Evolutionary conservation across 2,888 invertebrate species (phyloP), one percentile per base, ranked within the genome.

Genomic region (Fragum sueziense): DNA sequence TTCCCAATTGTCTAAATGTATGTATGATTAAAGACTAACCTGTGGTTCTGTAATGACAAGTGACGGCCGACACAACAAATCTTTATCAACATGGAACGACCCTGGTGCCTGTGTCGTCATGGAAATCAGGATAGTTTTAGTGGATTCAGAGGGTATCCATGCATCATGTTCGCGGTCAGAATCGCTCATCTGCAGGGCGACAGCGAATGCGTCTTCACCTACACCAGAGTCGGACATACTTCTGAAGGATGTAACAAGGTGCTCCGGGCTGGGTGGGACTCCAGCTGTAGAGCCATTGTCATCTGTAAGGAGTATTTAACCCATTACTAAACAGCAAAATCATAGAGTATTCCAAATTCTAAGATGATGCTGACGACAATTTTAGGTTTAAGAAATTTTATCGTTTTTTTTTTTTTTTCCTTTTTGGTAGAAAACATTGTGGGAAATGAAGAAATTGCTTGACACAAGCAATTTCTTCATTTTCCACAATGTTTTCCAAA

Each of bases 31-130:
- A 20, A 47, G 2, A 47, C 65, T 94, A 94, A 97, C 97, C 95
- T 97, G 94, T 93, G 97, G 97, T 88, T 96, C 96, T 89, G 96
- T 96, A 4, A 96, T 94, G 22, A 96, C 95, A 65, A 98, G 94
- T 4, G 97, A 97, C 9, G 98, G 98, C 95, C 96, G 96, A 0
- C 97, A 97, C 0, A 98, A 94, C 11, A 96, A 95, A 81, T 96
- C 96, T 86, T 95, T 94, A 70, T 96, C 96, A 0, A 96, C 95
- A 86, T 95, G 95, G 90, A 95, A 96, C 0, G 95, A 95, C 0
- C 96, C 96, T 59, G 95, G 95, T 0, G 95, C 94, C 61, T 96
- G 95, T 0, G 96, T 96, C 9, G 95, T 94, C 85, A 95, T 94
- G 22, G 94, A 92, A 37, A 89, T 87, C 70, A 91, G 93, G 17